Base-by-base conservation (phyloP, 2,888 invertebrate species). In the Diogma glabrata region DNA sequence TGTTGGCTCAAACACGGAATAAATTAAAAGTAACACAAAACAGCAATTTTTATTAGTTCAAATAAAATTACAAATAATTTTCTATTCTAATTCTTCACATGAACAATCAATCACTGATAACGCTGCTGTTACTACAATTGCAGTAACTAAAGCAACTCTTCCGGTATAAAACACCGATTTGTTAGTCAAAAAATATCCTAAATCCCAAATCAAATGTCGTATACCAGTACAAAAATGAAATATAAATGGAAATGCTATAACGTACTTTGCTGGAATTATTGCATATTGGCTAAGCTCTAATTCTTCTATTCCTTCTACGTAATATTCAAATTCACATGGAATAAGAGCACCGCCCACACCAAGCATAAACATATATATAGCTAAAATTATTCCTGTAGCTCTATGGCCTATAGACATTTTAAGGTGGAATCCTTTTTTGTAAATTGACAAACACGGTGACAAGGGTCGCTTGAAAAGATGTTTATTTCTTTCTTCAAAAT, bases 181-280 rank as follows among this genome's bases (percentile, higher is more conserved):
- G 10, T 43, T 22, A 9, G 22, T 43, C 22, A 43, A 43, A 22
- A 22, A 5, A 4, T 43, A 22, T 12, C 43, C 43, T 23, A n/a
- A 14, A 43, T 43, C 43, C 43, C 43, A 43, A 22, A 43, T 10
- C 22, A 43, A n/a, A 22, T 43, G 43, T 22, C 43, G 43, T 7
- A 43, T 43, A 19, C 43, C 43, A 9, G n/a, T 4, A 12, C 6
- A n/a, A 20, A 22, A 43, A 22, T 43, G 43, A 5, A 43, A 43
- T 22, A 22, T 23, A 22, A 43, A 43, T 8, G 43, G 43, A 3
- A 43, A 22, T 8, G 22, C n/a, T 22, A 43, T 22, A 3, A 43
- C 8, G 43, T 43, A 43, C 23, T 43, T 43, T n/a, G 14, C 6
- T 8, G n/a, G 22, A 9, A 20, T 7, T 14, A 43, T 14, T 7